These are phyloP conservation scores for Coenobita brevimanus DNA, from an alignment of 1,140 invertebrate species.

Conservation along the genomic window DNA sequence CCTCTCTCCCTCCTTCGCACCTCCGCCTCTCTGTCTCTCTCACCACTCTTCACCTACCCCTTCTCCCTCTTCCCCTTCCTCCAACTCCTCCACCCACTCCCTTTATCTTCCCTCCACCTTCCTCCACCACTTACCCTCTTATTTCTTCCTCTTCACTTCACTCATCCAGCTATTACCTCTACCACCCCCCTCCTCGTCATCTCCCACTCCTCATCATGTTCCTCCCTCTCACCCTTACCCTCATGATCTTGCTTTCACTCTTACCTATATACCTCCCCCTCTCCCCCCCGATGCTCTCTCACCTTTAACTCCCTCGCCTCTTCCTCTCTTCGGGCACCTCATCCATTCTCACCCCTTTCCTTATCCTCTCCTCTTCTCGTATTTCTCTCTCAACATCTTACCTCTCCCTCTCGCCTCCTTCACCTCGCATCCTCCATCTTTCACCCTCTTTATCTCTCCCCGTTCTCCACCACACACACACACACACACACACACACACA, in stretches of 20 bases:
- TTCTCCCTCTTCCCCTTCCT: neutral
- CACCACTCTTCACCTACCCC: neutral
- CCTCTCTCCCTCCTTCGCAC: neutral
- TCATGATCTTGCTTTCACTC: neutral
- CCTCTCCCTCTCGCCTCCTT: too few species aligned
- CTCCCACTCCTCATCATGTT: neutral
- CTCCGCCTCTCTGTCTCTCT: neutral
- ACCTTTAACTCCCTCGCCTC: neutral
- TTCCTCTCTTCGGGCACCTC: neutral
- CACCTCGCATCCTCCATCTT: too few species aligned
- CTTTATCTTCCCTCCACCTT: neutral
- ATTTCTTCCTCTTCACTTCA: neutral
- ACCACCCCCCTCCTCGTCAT: too few species aligned
- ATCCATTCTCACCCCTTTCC: neutral
- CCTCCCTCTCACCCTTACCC: constrained; percentile 12
- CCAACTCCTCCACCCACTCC: neutral
- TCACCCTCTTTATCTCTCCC: too few species aligned
- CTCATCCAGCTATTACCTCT: too few species aligned
- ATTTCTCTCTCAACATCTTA: too few species aligned
- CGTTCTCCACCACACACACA: too few species aligned
- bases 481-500: too few species aligned
- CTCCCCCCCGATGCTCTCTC: neutral
- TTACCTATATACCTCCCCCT: neutral
- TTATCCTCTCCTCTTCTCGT: neutral
- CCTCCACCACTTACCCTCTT: neutral